Conservation (phyloP, 2,797 vertebrate species). For the Sandelia bainsii region DNA sequence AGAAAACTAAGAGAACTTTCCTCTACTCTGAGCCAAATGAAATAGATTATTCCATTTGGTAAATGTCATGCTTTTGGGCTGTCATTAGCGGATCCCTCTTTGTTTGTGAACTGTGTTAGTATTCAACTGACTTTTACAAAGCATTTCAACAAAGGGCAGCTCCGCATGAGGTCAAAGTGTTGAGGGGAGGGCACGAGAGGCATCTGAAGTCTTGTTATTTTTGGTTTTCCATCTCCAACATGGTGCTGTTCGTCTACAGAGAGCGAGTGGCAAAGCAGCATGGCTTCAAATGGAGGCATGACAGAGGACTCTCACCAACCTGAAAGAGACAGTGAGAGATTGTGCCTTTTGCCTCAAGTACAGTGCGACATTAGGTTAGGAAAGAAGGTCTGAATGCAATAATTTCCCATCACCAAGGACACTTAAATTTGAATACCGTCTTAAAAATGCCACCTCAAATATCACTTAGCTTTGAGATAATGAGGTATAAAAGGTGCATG, state of each 20-base stretch:
- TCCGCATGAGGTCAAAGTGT: slow-evolving; percentile 52
- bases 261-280: background rate
- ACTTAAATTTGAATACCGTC: slow-evolving; percentile 31
- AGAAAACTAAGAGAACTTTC: background rate
- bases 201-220: slow-evolving; percentile 33
- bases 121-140: slow-evolving; percentile 67
- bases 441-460: slow-evolving; percentile 32
- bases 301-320: background rate
- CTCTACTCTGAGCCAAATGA: background rate
- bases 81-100: slow-evolving; percentile 57
- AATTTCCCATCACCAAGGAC: slow-evolving; percentile 24
- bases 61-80: slow-evolving; percentile 63
- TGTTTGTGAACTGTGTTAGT: slow-evolving; percentile 43
- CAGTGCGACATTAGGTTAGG: slow-evolving; percentile 15
- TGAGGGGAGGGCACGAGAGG: slow-evolving; percentile 21
- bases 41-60: slow-evolving; percentile 56
- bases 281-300: slow-evolving; percentile 12
- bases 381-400: background rate
- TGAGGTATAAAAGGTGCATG: slow-evolving; percentile 40
- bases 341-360: slow-evolving; percentile 14
- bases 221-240: slow-evolving; percentile 12
- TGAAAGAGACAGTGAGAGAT: slow-evolving; percentile 35
- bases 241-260: slow-evolving; percentile 12
- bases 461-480: slow-evolving; percentile 43
- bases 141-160: slow-evolving; percentile 64